Percentiles rank a stretch among this genome's conserved stretches.
Evolutionary conservation across 2,797 vertebrate genomes (phyloP).

Genomic region (Clarias laeviceps): DNA sequence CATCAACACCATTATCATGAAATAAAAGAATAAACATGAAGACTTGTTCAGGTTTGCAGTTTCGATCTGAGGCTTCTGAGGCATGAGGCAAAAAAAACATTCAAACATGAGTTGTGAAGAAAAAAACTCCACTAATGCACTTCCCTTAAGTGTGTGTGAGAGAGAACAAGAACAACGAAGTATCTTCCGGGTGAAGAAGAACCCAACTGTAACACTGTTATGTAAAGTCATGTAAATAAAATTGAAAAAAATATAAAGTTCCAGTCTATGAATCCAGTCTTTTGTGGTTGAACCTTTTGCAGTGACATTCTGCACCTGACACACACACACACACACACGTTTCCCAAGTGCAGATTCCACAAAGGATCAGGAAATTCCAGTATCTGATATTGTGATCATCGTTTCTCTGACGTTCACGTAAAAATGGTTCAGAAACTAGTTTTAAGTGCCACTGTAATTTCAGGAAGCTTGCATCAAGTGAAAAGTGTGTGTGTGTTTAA

Average conservation of each 20-base stretch:
- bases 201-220: neutral
- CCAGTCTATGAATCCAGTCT: neutral
- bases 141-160: neutral
- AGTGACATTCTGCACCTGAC: neutral
- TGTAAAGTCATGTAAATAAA: neutral
- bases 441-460: conserved; percentile 11
- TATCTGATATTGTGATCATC: neutral
- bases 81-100: conserved; percentile 62
- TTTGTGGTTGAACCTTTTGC: neutral
- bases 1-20: neutral
- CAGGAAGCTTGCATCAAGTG: conserved; percentile 40
- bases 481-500: conserved; percentile 1
- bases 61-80: conserved; percentile 2
- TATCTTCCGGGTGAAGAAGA: neutral
- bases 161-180: neutral
- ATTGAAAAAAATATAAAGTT: no score
- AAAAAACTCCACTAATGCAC: neutral
- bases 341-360: neutral
- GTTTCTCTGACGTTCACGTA: neutral
- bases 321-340: no score
- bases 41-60: neutral
- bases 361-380: conserved; percentile 5
- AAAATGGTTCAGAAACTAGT: neutral
- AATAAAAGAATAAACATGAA: neutral
- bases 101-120: conserved; percentile 64